These are phyloP conservation scores for Takifugu rubripes DNA, from an alignment of 2,797 vertebrate species.

Conservation along the genomic window DNA sequence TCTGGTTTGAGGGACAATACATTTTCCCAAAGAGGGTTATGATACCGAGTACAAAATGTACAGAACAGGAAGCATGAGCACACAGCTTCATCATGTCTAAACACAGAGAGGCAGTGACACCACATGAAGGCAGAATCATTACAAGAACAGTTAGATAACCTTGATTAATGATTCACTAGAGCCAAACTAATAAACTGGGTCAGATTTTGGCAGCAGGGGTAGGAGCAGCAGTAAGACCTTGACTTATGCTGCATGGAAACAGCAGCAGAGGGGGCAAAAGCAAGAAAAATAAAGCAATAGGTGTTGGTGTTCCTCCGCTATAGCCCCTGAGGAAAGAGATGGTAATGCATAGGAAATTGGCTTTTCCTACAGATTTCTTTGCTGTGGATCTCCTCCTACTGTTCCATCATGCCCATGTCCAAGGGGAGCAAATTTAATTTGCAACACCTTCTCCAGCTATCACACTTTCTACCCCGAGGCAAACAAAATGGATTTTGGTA, in stretches of 20 bases:
- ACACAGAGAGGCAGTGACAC: conserved; percentile 48
- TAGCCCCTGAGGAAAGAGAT: conserved; percentile 59
- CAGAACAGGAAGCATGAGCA: conserved; percentile 14
- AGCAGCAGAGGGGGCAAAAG: conserved; percentile 23
- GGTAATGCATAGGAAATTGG: conserved; percentile 66
- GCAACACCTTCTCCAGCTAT: conserved; percentile 59
- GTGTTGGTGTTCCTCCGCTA: conserved; percentile 55
- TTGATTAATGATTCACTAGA: conserved; percentile 75
- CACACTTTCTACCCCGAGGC: conserved; percentile 46
- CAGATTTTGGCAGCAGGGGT: conserved; percentile 60
- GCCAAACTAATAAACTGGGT: conserved; percentile 75
- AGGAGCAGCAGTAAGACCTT: conserved; percentile 54
- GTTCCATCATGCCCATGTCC: conserved; percentile 49
- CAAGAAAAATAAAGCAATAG: conserved; percentile 55
- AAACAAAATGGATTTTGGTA: conserved; percentile 70
- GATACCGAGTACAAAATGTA: conserved; percentile 54
- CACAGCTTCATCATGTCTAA: conserved; percentile 40
- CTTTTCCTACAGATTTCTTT: conserved; percentile 52
- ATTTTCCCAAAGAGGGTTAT: conserved; percentile 41
- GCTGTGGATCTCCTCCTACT: conserved; percentile 43
- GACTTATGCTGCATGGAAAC: conserved; percentile 22
- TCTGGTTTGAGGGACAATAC: conserved; percentile 47
- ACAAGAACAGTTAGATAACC: conserved; percentile 73
- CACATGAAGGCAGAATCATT: conserved; percentile 57
- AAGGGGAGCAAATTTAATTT: conserved; percentile 70